Evolutionary conservation across 1,140 invertebrate species (phyloP).

Genomic region (Eciton burchellii): DNA sequence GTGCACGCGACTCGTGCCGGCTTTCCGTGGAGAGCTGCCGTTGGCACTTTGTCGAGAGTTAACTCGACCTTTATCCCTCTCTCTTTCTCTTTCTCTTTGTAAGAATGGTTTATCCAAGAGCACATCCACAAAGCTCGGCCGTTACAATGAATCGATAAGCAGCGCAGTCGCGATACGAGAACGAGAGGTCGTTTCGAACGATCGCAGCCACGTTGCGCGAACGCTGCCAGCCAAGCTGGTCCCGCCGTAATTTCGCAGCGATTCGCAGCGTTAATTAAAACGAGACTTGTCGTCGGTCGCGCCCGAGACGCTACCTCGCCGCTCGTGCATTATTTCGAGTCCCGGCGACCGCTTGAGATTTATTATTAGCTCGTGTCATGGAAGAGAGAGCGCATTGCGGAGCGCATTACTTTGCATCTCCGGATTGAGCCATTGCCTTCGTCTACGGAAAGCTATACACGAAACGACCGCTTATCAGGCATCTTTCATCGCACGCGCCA

Average conservation of each 20-base stretch:
- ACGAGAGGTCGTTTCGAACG: not conserved
- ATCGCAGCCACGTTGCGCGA: not conserved
- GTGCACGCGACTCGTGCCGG: not conserved
- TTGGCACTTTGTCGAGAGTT: not conserved
- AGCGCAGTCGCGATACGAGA: not conserved
- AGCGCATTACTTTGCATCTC: conserved; percentile 53
- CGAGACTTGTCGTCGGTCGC: conserved; percentile 39
- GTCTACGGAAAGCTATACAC: conserved; percentile 32
- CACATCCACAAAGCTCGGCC: not conserved
- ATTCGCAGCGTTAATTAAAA: conserved; percentile 57
- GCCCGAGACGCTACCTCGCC: conserved; percentile 16
- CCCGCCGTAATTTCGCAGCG: conserved; percentile 27
- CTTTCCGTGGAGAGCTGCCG: not conserved
- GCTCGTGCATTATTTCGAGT: conserved; percentile 46
- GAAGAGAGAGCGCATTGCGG: conserved; percentile 34
- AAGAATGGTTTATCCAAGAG: conserved; percentile 6
- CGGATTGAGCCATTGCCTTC: conserved; percentile 24
- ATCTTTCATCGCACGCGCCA: conserved; percentile 56
- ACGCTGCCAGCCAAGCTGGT: conserved; percentile 6
- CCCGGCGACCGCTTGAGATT: conserved; percentile 40
- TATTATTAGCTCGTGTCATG: conserved; percentile 47
- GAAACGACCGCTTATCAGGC: conserved; percentile 52
- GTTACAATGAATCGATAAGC: not conserved
- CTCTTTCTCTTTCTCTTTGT: not conserved
- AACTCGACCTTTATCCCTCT: not conserved